phyloP scores from a whole-genome alignment of 2,113 vertebrate species.

The Sinocyclocheilus anshuiensis region DNA sequence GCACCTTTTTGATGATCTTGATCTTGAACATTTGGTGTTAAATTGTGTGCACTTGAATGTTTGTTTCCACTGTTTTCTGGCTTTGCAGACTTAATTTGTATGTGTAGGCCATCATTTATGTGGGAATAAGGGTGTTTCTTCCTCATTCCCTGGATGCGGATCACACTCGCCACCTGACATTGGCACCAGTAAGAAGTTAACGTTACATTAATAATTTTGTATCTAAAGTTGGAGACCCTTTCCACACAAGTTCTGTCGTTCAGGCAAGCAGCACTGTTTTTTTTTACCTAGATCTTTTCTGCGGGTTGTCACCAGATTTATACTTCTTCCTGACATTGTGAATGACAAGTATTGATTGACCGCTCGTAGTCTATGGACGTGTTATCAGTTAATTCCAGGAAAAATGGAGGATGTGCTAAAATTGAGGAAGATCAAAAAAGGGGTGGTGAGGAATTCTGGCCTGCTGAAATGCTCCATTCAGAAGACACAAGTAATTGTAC shows the following conservation, averaged over 20 bases:
- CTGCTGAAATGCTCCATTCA: slow-evolving; percentile 25
- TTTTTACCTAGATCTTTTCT: slow-evolving; percentile 29
- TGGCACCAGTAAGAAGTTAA: slow-evolving; percentile 62
- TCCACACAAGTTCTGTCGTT: slow-evolving; percentile 63
- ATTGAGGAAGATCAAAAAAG: slow-evolving; percentile 31
- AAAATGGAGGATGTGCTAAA: background rate
- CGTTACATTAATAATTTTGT: slow-evolving; percentile 83
- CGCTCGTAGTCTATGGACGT: background rate
- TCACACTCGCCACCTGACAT: slow-evolving; percentile 76
- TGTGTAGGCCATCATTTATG: slow-evolving; percentile 61
- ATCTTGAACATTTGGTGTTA: background rate
- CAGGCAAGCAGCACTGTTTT: background rate
- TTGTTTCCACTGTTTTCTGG: slow-evolving; percentile 60
- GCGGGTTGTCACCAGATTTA: slow-evolving; percentile 15
- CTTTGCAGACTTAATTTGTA: slow-evolving; percentile 44
- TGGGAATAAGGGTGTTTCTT: slow-evolving; percentile 70
- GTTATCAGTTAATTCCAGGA: slow-evolving; percentile 15
- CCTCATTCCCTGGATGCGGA: slow-evolving; percentile 65
- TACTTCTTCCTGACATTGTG: slow-evolving; percentile 13
- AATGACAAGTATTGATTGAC: slow-evolving; percentile 30
- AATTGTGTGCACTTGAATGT: slow-evolving; percentile 70
- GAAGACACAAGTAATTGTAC: slow-evolving; percentile 34
- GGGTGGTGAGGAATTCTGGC: background rate
- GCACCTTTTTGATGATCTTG: background rate
- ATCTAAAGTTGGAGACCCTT: slow-evolving; percentile 73